These are phyloP conservation scores for Hycleus cichorii DNA, from an alignment of 1,140 invertebrate genomes.

Conservation along the genomic window DNA sequence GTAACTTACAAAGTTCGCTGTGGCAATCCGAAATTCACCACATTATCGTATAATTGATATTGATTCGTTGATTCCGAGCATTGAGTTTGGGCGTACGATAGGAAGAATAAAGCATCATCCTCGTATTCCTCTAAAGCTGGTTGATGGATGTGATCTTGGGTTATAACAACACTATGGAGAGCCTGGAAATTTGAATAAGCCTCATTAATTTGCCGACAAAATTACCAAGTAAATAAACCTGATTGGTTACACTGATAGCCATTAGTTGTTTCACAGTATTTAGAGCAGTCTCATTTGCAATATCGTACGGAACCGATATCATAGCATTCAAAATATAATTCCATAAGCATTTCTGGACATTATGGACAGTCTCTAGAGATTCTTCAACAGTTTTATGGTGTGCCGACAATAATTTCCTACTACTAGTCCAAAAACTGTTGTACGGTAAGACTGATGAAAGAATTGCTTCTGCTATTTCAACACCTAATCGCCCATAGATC, in stretches of 20 bases:
- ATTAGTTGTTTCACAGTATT: slow-evolving; percentile 25
- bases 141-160: slow-evolving; percentile 37
- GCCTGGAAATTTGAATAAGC: slow-evolving; percentile 28
- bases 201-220: neutral
- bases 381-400: slow-evolving; percentile 34
- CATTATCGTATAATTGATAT: slow-evolving; percentile 10
- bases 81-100: slow-evolving; percentile 40
- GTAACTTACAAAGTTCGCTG: slow-evolving; percentile 14
- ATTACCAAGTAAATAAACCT: slow-evolving; percentile 13
- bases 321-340: slow-evolving; percentile 23
- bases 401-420: slow-evolving; percentile 38
- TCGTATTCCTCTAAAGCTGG: slow-evolving; percentile 43
- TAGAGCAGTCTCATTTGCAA: slow-evolving; percentile 26
- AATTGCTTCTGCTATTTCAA: slow-evolving; percentile 43
- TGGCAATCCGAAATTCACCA: slow-evolving; percentile 13
- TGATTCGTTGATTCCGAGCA: slow-evolving; percentile 14
- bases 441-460: slow-evolving; percentile 40
- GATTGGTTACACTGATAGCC: slow-evolving; percentile 29
- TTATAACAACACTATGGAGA: slow-evolving; percentile 21
- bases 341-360: slow-evolving; percentile 23
- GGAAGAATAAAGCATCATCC: slow-evolving; percentile 41
- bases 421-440: slow-evolving; percentile 41
- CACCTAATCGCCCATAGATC: slow-evolving; percentile 44
- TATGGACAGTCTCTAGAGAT: slow-evolving; percentile 21
- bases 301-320: slow-evolving; percentile 10